Percentiles rank a stretch among this genome's conserved stretches.
phyloP scores from a whole-genome alignment of 2,888 invertebrate genomes.

The Orthosia gracilis region DNA sequence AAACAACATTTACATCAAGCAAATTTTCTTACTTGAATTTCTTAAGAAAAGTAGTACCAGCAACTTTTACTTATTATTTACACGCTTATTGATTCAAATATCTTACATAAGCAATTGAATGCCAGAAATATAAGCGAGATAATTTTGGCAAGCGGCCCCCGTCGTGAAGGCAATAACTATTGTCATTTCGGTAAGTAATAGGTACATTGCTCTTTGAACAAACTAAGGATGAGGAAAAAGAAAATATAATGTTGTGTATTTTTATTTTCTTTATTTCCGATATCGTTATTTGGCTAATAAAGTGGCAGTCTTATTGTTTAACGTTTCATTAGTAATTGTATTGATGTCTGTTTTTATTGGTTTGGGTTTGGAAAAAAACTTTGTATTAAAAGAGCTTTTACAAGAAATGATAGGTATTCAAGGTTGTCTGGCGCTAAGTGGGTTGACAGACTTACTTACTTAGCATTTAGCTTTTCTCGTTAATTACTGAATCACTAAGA shows the following conservation, averaged over 20 bases:
- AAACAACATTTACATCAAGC: neutral
- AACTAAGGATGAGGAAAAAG: slow-evolving; percentile 23
- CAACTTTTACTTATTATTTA: slow-evolving; percentile 23
- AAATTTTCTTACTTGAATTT: slow-evolving; percentile 8
- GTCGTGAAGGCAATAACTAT: slow-evolving; percentile 40
- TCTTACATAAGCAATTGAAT: slow-evolving; percentile 45
- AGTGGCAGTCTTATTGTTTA: slow-evolving; percentile 36
- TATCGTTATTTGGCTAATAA: slow-evolving; percentile 40
- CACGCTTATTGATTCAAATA: slow-evolving; percentile 41
- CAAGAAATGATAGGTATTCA: neutral
- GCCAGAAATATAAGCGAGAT: slow-evolving; percentile 41
- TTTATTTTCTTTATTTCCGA: slow-evolving; percentile 33
- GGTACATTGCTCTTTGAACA: no score
- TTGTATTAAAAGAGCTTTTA: no score
- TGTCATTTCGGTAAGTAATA: slow-evolving; percentile 1
- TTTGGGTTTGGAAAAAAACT: no score
- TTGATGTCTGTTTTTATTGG: no score
- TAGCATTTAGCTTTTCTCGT: no score
- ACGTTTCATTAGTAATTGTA: neutral
- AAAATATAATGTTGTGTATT: slow-evolving; percentile 27
- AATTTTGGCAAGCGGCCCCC: slow-evolving; percentile 35
- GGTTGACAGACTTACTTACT: neutral
- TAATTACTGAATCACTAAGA: no score
- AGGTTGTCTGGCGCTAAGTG: neutral
- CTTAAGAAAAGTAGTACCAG: neutral